Evolutionary conservation across 1,140 invertebrate genomes (phyloP), one percentile per base, ranked within the genome.

Genomic region (Drosophila carrolli): DNA sequence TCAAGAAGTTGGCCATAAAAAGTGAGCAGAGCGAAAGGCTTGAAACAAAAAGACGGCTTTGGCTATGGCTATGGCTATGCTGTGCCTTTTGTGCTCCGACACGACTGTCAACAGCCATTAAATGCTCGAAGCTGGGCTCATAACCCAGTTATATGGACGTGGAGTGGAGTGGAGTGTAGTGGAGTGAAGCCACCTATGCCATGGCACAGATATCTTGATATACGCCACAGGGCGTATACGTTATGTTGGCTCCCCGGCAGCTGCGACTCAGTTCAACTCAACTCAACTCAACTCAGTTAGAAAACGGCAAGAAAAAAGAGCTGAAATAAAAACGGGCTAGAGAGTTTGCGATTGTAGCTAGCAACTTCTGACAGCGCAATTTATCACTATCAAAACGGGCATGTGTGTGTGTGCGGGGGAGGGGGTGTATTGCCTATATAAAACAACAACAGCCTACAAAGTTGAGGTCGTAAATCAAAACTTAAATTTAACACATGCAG

Each of bases 401-500:
- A 70, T 88, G 50, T 68, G 75, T 72, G 59, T 71, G 58, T 27
- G 57, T 51, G 47, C 13, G 54, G 5, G 51, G 16, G 54, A 60
- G 16, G 66, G 41, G 35, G 55, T 74, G 72, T 84, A 88, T 70
- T 88, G 82, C 79, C 82, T 73, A 79, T 82, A 85, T 60, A 78
- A 65, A 62, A 65, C 58, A 76, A 75, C 72, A 76, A 76, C 84
- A 71, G 84, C 81, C 84, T 88, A 88, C 80, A 89, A 89, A 89
- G 80, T 89, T 89, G 85, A 84, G 81, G 77, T 89, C 84, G 84
- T 89, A 89, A 89, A 89, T 89, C 84, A 89, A 89, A 89, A 89
- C 84, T 90, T 84, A 89, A 89, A 89, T 89, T 89, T 89, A 89
- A 89, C 84, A 89, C 84, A 89, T 88, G 83, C 80, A 88, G 83